These are phyloP conservation scores for Pseudeuparius sepicola DNA, from an alignment of 2,888 invertebrate genomes.

Conservation along the genomic window DNA sequence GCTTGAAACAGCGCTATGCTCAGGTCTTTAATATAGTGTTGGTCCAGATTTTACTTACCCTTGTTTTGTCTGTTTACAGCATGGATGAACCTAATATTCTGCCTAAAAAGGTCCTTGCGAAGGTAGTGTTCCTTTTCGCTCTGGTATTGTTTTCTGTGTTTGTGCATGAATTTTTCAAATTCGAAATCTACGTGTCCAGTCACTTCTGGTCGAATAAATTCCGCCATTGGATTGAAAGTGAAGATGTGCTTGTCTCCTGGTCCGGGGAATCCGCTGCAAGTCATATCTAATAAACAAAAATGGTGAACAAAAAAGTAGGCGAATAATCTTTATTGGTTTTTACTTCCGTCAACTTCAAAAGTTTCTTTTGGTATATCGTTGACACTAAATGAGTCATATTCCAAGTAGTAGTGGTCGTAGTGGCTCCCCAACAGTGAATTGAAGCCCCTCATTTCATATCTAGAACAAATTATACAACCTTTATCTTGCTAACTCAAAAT, in stretches of 20 bases:
- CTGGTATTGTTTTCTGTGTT: conserved; percentile 60
- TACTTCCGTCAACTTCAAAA: conserved; percentile 57
- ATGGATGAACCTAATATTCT: conserved; percentile 63
- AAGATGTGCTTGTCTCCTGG: conserved; percentile 68
- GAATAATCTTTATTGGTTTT: conserved; percentile 14
- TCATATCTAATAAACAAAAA: conserved; percentile 47
- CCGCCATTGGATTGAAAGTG: conserved; percentile 88
- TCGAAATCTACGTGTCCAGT: conserved; percentile 63
- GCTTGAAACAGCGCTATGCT: too few relatives aligned
- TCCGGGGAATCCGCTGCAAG: conserved; percentile 75
- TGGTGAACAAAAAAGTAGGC: conserved; percentile 3
- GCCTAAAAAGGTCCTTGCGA: conserved; percentile 71
- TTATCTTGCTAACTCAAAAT: neutral
- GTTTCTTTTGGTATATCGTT: conserved; percentile 59
- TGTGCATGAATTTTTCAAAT: conserved; percentile 63
- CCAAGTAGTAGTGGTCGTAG: conserved; percentile 87
- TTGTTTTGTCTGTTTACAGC: conserved; percentile 34
- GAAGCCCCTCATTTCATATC: conserved; percentile 89
- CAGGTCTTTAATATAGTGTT: too few relatives aligned
- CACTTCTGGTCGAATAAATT: conserved; percentile 66
- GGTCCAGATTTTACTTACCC: too few relatives aligned
- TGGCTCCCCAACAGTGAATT: conserved; percentile 90
- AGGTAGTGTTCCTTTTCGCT: conserved; percentile 54
- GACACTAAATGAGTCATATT: conserved; percentile 59
- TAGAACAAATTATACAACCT: conserved; percentile 23